These are phyloP conservation scores for Leptoteleia sp. DNA, from an alignment of 1,140 invertebrate genomes.

Conservation along the genomic window DNA sequence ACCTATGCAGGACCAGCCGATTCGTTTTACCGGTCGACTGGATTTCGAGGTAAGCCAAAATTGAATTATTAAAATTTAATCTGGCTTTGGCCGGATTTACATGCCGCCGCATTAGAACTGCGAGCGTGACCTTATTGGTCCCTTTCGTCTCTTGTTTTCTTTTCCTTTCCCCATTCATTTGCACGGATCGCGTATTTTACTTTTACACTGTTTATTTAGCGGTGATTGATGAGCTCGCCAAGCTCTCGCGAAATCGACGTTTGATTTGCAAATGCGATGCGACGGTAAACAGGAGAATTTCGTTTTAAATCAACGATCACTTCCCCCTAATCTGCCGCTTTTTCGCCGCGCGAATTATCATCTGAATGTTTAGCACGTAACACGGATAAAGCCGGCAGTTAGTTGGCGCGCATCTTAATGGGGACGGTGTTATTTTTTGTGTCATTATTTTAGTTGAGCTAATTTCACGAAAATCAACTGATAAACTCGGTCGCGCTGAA, in stretches of 20 bases:
- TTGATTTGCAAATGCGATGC: conserved; percentile 50
- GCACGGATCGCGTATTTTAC: conserved; percentile 38
- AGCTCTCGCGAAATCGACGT: conserved; percentile 42
- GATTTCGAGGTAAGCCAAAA: conserved; percentile 71
- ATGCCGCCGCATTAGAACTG: conserved; percentile 44
- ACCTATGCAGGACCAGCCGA: conserved; percentile 70
- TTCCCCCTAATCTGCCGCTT: neutral
- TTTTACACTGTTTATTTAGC: conserved; percentile 52
- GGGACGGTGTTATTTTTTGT: conserved; percentile 20
- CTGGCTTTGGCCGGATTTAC: conserved; percentile 71
- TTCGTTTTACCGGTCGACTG: conserved; percentile 70
- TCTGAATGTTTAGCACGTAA: conserved; percentile 38
- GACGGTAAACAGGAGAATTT: conserved; percentile 33
- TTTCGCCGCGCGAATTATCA: conserved; percentile 28
- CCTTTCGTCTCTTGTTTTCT: conserved; percentile 9
- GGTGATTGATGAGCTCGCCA: conserved; percentile 49
- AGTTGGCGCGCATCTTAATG: conserved; percentile 34
- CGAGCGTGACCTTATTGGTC: conserved; percentile 45
- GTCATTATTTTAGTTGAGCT: conserved; percentile 56
- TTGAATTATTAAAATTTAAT: conserved; percentile 81
- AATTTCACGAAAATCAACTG: conserved; percentile 60
- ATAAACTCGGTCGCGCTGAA: conserved; percentile 61
- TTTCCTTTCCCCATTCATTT: conserved; percentile 49
- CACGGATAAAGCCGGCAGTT: neutral
- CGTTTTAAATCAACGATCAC: conserved; percentile 43